Conservation (phyloP, 2,113 vertebrate genomes). For the Hymenochirus boettgeri region DNA sequence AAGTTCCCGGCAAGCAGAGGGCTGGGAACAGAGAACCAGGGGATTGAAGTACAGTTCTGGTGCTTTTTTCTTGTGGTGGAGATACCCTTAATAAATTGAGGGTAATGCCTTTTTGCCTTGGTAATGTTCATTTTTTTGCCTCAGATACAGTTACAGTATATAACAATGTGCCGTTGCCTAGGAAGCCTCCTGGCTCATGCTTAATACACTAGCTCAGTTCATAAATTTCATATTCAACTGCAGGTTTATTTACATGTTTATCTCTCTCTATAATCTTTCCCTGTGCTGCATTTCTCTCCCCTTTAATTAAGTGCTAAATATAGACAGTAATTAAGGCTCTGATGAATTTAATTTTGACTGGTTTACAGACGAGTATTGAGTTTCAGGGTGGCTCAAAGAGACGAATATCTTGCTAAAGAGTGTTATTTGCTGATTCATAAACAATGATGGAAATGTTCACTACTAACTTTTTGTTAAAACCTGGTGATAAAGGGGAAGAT, state of each 20-base stretch:
- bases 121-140: too few species aligned
- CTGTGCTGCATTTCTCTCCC: constrained; percentile 38
- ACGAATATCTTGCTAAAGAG: constrained; percentile 15
- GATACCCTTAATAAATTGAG: too few species aligned
- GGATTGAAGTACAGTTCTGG: too few species aligned
- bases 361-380: constrained; percentile 28
- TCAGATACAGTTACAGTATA: too few species aligned
- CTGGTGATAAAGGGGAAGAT: too few species aligned
- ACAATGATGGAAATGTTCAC: constrained; percentile 3
- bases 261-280: constrained; percentile 41
- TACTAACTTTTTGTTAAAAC: constrained; percentile 2
- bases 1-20: too few species aligned
- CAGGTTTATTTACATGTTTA: constrained; percentile 42
- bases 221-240: constrained; percentile 14
- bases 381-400: constrained; percentile 13
- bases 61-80: too few species aligned
- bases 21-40: too few species aligned
- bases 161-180: neutral
- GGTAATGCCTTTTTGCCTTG: too few species aligned
- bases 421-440: constrained; percentile 16
- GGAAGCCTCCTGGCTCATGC: constrained; percentile 1
- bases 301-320: constrained; percentile 42
- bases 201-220: constrained; percentile 26
- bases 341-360: constrained; percentile 42
- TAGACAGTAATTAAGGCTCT: constrained; percentile 40